A percentile compares a stretch with the other conserved stretches of the same genome.
Conservation (phyloP, 2,113 vertebrate genomes). For the Oxyruncus cristatus region DNA sequence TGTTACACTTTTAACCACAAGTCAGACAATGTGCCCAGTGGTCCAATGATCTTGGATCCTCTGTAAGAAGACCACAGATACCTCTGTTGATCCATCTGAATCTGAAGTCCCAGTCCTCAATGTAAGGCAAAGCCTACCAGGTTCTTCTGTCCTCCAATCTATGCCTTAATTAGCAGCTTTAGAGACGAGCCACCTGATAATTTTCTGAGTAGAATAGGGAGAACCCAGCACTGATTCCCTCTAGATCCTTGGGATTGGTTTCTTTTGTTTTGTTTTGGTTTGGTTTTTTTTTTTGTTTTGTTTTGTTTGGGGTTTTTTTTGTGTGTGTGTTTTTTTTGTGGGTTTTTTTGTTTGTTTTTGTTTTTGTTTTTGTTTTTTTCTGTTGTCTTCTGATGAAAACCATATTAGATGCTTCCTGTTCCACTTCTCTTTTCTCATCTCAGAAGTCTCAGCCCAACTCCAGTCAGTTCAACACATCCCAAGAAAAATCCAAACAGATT, state of each 20-base stretch:
- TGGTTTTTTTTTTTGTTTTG: too few relatives aligned
- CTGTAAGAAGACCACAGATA: background rate
- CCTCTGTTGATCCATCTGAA: background rate
- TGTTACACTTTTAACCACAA: background rate
- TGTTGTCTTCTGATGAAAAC: background rate
- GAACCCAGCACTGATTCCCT: background rate
- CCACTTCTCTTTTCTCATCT: background rate
- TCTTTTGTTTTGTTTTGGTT: too few relatives aligned
- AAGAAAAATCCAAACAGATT: background rate
- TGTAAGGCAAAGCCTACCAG: background rate
- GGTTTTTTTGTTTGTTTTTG: too few relatives aligned
- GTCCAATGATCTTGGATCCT: background rate
- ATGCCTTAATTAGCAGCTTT: background rate
- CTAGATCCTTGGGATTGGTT: background rate
- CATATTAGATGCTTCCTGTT: background rate
- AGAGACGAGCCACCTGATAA: background rate
- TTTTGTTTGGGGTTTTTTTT: too few relatives aligned
- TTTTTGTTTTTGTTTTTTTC: too few relatives aligned
- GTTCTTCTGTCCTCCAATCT: background rate
- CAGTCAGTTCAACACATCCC: background rate
- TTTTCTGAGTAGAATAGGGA: background rate
- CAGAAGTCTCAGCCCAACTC: background rate
- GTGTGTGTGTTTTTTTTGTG: too few relatives aligned
- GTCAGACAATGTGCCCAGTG: background rate
- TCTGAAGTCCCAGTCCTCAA: background rate